Conservation (phyloP, 2,888 invertebrate species). For the Diabrotica balteata region DNA sequence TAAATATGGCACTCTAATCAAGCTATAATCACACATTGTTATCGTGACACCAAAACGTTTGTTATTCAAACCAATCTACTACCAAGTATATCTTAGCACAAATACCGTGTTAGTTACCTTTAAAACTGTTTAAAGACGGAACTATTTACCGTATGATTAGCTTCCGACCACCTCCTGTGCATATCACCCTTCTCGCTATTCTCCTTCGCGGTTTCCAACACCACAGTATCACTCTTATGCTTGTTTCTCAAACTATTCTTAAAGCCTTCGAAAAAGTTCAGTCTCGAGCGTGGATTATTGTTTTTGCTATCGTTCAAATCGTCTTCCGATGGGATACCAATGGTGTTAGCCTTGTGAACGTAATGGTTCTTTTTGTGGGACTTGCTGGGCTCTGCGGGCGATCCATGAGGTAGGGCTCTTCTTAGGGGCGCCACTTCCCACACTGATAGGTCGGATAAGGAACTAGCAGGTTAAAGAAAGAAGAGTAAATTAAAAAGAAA, state of each 20-base stretch:
- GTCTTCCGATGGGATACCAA: constrained; percentile 65
- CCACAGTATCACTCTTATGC: constrained; percentile 58
- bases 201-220: constrained; percentile 57
- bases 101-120: no score
- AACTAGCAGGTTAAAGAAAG: constrained; percentile 47
- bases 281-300: constrained; percentile 58
- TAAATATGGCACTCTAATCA: no score
- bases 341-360: constrained; percentile 65
- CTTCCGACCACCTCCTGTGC: constrained; percentile 62
- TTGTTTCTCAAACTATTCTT: constrained; percentile 65
- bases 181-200: constrained; percentile 53
- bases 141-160: constrained; percentile 55
- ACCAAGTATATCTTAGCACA: no score
- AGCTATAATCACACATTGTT: no score
- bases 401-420: constrained; percentile 57
- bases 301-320: constrained; percentile 59
- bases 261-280: constrained; percentile 68
- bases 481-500: constrained; percentile 28
- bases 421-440: constrained; percentile 61
- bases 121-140: not conserved
- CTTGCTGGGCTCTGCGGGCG: constrained; percentile 37
- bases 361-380: constrained; percentile 51
- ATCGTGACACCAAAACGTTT: no score
- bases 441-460: constrained; percentile 49
- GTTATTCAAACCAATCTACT: no score